A percentile compares a stretch with the other conserved stretches of the same genome.
Conservation (phyloP, 1,140 invertebrate species). For the Pseudomyrmex gracilis region DNA sequence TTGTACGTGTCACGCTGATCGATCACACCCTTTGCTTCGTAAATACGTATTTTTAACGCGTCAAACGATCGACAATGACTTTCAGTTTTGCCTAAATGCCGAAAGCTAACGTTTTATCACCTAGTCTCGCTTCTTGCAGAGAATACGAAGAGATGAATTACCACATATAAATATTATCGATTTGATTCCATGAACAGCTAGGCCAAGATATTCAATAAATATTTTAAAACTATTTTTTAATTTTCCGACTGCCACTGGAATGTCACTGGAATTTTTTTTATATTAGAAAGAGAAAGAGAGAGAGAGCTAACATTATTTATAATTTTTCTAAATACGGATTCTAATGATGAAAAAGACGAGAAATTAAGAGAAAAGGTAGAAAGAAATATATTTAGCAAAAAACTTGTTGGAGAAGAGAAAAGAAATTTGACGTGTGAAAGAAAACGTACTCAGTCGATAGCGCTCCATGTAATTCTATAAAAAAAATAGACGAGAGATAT, state of each 20-base stretch:
- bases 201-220: background rate
- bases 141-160: background rate
- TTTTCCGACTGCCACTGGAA: no score
- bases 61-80: conserved; percentile 33
- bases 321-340: background rate
- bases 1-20: conserved; percentile 41
- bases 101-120: background rate
- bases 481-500: background rate
- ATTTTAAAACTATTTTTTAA: background rate
- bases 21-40: conserved; percentile 19
- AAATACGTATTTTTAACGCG: conserved; percentile 35
- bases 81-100: conserved; percentile 17
- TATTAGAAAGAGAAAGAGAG: background rate
- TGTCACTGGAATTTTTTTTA: background rate
- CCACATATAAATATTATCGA: background rate
- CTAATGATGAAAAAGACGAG: background rate
- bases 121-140: background rate
- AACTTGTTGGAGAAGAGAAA: no score
- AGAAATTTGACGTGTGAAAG: no score
- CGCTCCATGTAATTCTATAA: background rate
- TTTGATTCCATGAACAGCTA: background rate
- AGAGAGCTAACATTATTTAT: background rate
- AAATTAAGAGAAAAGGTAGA: background rate
- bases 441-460: background rate
- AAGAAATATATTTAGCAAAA: background rate